phyloP scores from a whole-genome alignment of 2,113 vertebrate species.

The Colossoma macropomum region DNA sequence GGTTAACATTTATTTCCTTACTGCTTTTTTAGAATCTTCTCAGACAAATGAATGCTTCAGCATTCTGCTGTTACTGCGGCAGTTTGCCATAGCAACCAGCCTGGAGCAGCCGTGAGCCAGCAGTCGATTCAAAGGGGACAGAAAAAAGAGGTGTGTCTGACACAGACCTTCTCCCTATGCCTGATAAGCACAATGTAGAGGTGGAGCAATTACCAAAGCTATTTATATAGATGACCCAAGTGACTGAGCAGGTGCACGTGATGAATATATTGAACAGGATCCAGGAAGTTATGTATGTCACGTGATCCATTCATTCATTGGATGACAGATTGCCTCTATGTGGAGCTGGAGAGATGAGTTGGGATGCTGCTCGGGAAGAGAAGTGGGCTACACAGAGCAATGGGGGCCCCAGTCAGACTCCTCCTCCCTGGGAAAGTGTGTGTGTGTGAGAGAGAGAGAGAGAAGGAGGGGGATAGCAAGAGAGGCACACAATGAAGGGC shows the following conservation, averaged over 20 bases:
- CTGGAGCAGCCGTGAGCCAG: conserved; percentile 41
- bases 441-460: conserved; percentile 29
- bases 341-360: conserved; percentile 60
- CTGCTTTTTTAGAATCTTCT: conserved; percentile 22
- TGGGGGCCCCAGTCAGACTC: conserved; percentile 34
- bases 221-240: not conserved
- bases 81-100: conserved; percentile 48
- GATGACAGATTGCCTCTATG: conserved; percentile 59
- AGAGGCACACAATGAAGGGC: conserved; percentile 65
- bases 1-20: not conserved
- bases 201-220: not conserved
- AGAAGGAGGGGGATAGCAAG: conserved; percentile 29
- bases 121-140: conserved; percentile 39
- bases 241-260: conserved; percentile 14
- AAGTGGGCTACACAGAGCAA: conserved; percentile 14
- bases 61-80: conserved; percentile 51
- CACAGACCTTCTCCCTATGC: conserved; percentile 7
- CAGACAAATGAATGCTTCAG: conserved; percentile 1
- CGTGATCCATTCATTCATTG: not conserved
- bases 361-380: conserved; percentile 4
- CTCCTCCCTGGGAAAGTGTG: conserved; percentile 45
- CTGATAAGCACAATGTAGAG: conserved; percentile 1
- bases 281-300: conserved; percentile 71
- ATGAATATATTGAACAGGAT: conserved; percentile 29
- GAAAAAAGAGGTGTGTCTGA: conserved; percentile 22